Percentiles rank a stretch among this genome's conserved stretches.
Conservation (phyloP, 2,797 vertebrate genomes). For the Spea hammondii region DNA sequence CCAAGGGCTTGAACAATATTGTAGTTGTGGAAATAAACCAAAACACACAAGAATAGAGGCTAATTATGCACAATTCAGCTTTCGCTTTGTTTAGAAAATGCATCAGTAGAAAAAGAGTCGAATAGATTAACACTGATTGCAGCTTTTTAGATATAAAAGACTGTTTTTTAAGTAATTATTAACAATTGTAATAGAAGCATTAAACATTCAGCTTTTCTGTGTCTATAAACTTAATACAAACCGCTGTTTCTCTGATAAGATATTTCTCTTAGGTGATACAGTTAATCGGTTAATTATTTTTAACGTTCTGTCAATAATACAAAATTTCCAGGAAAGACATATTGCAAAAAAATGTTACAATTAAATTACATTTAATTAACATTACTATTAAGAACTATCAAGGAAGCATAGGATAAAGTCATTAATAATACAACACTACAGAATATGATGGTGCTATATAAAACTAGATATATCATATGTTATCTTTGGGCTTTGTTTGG, state of each 20-base stretch:
- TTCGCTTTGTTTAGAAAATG: slow-evolving; percentile 68
- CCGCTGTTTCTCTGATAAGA: slow-evolving; percentile 54
- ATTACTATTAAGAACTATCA: too few species aligned
- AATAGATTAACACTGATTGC: slow-evolving; percentile 69
- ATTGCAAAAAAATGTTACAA: slow-evolving; percentile 35
- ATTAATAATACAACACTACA: too few species aligned
- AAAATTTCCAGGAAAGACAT: slow-evolving; percentile 36
- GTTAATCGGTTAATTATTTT: slow-evolving; percentile 45
- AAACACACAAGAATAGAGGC: slow-evolving; percentile 64
- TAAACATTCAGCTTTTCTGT: slow-evolving; percentile 60
- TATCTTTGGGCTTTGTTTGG: too few species aligned
- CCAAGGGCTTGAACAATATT: slow-evolving; percentile 49
- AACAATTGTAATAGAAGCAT: slow-evolving; percentile 70
- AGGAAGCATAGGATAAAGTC: too few species aligned
- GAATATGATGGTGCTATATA: too few species aligned
- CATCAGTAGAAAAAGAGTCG: slow-evolving; percentile 63
- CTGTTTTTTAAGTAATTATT: slow-evolving; percentile 71
- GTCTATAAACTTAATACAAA: slow-evolving; percentile 63
- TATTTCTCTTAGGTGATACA: slow-evolving; percentile 52
- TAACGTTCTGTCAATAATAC: slow-evolving; percentile 43
- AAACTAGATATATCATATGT: too few species aligned
- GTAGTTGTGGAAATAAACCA: slow-evolving; percentile 59
- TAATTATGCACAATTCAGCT: slow-evolving; percentile 69
- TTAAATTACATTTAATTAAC: too few species aligned
- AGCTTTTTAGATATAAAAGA: slow-evolving; percentile 67